Conservation (phyloP, 1,140 invertebrate species). For the Aphidius ervi region DNA sequence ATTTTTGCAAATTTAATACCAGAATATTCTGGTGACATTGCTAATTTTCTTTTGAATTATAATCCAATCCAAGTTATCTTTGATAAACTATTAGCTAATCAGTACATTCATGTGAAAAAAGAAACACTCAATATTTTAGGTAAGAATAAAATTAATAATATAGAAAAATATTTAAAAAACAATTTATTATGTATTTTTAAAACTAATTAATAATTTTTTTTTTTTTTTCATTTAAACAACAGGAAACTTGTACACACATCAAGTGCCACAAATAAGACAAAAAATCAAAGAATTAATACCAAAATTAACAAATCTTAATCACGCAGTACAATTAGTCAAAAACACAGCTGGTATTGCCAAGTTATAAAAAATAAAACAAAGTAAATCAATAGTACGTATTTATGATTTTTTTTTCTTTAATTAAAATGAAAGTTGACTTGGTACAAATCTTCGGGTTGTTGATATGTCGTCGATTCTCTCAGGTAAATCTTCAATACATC, state of each 20-base stretch:
- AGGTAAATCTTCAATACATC: slow-evolving; percentile 66
- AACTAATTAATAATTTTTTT: slow-evolving; percentile 12
- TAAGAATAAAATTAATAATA: slow-evolving; percentile 25
- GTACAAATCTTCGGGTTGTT: slow-evolving; percentile 28
- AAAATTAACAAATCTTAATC: slow-evolving; percentile 25
- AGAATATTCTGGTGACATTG: slow-evolving; percentile 32
- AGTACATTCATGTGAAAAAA: slow-evolving; percentile 37
- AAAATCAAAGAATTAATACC: slow-evolving; percentile 21
- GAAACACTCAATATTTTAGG: slow-evolving; percentile 47
- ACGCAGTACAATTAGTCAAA: slow-evolving; percentile 20
- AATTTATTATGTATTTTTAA: slow-evolving; percentile 7
- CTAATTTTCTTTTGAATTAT: slow-evolving; percentile 31
- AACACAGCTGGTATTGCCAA: neutral
- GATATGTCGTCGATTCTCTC: slow-evolving; percentile 7
- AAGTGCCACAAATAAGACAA: slow-evolving; percentile 14
- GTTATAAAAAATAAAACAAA: neutral
- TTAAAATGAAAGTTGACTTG: slow-evolving; percentile 12
- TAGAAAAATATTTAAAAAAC: slow-evolving; percentile 10
- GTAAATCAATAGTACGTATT: neutral
- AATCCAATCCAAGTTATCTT: slow-evolving; percentile 32
- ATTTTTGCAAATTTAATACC: slow-evolving; percentile 37
- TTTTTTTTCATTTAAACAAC: slow-evolving; percentile 2
- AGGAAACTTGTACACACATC: slow-evolving; percentile 41
- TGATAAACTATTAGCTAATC: slow-evolving; percentile 34
- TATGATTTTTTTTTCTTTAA: too few species aligned